Conservation (phyloP, 2,113 vertebrate species). For the Petrocephalus zakoni region DNA sequence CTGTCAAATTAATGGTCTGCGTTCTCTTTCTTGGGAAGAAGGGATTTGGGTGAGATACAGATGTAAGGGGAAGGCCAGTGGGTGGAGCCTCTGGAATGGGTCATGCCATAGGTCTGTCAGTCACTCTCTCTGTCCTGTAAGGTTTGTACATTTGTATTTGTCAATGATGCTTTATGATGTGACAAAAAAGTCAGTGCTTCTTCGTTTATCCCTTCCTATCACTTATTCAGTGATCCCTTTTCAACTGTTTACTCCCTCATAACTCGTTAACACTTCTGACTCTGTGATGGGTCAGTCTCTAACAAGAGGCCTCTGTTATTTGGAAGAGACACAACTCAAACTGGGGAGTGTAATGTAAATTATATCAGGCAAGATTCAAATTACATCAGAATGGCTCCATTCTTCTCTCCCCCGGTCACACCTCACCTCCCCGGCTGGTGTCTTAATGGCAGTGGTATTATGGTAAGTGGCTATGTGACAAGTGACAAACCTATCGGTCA, state of each 20-base stretch:
- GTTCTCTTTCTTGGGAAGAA: background rate
- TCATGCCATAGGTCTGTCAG: conserved; percentile 9
- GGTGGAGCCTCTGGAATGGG: background rate
- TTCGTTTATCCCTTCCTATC: background rate
- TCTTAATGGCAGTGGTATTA: too few species aligned
- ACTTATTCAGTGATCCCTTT: too few species aligned
- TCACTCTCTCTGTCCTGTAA: background rate
- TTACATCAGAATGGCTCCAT: background rate
- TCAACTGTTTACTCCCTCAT: too few species aligned
- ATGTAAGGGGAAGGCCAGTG: background rate
- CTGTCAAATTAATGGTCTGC: background rate
- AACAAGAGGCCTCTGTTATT: background rate
- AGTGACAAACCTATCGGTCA: background rate
- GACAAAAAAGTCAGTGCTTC: background rate
- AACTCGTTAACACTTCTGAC: background rate
- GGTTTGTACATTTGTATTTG: too few species aligned
- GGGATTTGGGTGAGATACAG: background rate
- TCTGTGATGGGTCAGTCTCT: background rate
- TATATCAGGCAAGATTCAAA: background rate
- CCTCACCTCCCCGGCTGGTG: background rate
- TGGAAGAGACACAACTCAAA: background rate
- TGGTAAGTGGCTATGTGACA: background rate
- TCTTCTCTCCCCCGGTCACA: background rate
- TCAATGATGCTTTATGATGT: background rate
- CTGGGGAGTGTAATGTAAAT: background rate